phyloP scores from a whole-genome alignment of 64 coral and sea anemone genomes.

The Pocillopora verrucosa region DNA sequence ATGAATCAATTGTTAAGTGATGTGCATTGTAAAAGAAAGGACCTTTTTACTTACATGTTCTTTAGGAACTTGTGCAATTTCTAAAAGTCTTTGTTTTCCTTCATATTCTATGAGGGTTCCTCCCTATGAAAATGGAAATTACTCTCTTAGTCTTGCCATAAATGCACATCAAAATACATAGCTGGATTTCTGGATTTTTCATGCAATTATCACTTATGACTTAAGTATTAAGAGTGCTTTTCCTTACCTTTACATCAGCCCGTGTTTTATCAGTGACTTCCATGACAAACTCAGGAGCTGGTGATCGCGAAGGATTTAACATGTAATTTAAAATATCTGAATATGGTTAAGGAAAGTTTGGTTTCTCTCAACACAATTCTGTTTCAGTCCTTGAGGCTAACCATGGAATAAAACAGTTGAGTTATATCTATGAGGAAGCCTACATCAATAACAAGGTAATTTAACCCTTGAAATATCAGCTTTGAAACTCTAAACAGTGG shows the following conservation, averaged over 20 bases:
- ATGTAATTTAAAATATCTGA: slow-evolving; percentile 89
- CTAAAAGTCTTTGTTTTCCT: slow-evolving; percentile 76
- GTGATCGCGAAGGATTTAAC: slow-evolving; percentile 56
- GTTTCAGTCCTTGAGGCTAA: no score
- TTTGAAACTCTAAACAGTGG: no score
- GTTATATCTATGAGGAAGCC: no score
- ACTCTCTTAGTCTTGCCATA: neutral
- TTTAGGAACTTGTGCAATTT: slow-evolving; percentile 98
- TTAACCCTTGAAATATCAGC: no score
- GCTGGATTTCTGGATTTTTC: no score
- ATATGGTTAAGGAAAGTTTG: neutral
- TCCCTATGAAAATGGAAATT: slow-evolving; percentile 54
- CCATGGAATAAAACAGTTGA: no score
- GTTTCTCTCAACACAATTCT: neutral
- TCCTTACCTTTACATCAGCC: slow-evolving; percentile 94
- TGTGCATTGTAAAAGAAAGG: neutral
- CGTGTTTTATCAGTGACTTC: slow-evolving; percentile 99
- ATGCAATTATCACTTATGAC: no score
- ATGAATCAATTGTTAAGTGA: no score
- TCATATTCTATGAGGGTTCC: slow-evolving; percentile 97
- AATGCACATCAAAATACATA: no score
- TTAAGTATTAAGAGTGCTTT: neutral
- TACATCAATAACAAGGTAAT: no score
- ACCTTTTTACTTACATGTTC: slow-evolving; percentile 72
- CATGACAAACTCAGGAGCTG: slow-evolving; percentile 89